Base-by-base conservation (phyloP, 1,140 invertebrate genomes). In the Chionoecetes opilio region DNA sequence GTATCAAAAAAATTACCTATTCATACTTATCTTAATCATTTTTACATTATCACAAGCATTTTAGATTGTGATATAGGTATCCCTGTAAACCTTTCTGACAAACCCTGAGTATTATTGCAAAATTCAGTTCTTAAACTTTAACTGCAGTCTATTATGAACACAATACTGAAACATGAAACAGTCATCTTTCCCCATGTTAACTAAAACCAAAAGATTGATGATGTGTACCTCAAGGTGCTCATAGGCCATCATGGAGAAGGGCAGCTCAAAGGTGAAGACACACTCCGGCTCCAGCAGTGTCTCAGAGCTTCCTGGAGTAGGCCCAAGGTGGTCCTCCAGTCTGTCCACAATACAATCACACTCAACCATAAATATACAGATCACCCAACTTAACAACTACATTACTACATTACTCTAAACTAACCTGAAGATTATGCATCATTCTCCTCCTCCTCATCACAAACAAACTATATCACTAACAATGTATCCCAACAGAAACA, bases 241-340 rank as follows among this genome's bases (percentile, higher is more conserved):
- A 97, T 98, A 99, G 6, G 98, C 97, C 97, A 98, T 97, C 97
- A 98, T 98, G 96, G 98, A 98, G 96, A 98, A 98, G 88, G 98
- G 97, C 37, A 98, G 97, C 8, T 96, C 96, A 32, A 93, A 97
- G 94, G 97, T 97, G 86, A 97, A 97, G 95, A 97, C 97, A 97
- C 98, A 99, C 96, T 98, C 97, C 11, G 98, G 98, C 84, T 96
- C 95, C 21, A 88, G 82, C 34, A 95, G 88, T 29, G 96, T 95
- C 63, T 97, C 96, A 34, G 96, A 96, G 3, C 95, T 96, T 46
- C 46, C 92, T 17, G 94, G 84, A n/a, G 96, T 29, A 82, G 85
- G 63, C 0, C 92, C 92, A 17, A 96, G 63, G 31, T 93, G 85
- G 29, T 96, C 96, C n/a, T 96, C 94, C 29, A 95, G 29, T 21